A percentile compares a stretch with the other conserved stretches of the same genome.
These are phyloP conservation scores for Takifugu flavidus DNA, from an alignment of 2,113 vertebrate species.

Conservation along the genomic window DNA sequence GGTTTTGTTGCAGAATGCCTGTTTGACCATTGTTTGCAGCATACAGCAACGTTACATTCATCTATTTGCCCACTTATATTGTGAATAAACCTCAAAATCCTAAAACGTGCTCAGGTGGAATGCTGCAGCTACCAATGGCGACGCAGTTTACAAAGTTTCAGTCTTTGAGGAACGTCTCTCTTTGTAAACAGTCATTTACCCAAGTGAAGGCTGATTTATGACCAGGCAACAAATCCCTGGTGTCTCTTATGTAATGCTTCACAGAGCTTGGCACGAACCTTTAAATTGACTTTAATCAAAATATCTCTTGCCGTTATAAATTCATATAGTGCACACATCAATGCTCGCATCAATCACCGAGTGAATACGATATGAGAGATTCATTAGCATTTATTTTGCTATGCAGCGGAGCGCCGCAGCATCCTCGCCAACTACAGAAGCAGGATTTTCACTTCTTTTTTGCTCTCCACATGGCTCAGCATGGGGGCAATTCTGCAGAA, in stretches of 20 bases:
- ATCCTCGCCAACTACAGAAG: slow-evolving; percentile 4
- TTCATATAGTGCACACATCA: slow-evolving; percentile 8
- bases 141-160: not conserved
- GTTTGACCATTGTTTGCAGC: too few species aligned
- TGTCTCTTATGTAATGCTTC: not conserved
- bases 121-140: too few species aligned
- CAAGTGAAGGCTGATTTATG: not conserved
- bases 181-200: too few species aligned
- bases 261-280: not conserved
- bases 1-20: too few species aligned
- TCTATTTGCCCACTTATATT: too few species aligned
- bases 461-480: slow-evolving; percentile 18
- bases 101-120: too few species aligned
- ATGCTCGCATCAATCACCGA: slow-evolving; percentile 5
- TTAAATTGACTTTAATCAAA: slow-evolving; percentile 1
- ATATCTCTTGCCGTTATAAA: not conserved
- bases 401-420: slow-evolving; percentile 5
- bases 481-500: slow-evolving; percentile 17
- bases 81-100: too few species aligned
- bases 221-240: not conserved
- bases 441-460: slow-evolving; percentile 6
- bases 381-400: slow-evolving; percentile 3
- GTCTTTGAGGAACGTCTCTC: not conserved
- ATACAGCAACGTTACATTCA: too few species aligned
- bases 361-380: slow-evolving; percentile 15